Base-by-base conservation (phyloP, 64 coral and sea anemone genomes). In the Astreopora myriophthalma region DNA sequence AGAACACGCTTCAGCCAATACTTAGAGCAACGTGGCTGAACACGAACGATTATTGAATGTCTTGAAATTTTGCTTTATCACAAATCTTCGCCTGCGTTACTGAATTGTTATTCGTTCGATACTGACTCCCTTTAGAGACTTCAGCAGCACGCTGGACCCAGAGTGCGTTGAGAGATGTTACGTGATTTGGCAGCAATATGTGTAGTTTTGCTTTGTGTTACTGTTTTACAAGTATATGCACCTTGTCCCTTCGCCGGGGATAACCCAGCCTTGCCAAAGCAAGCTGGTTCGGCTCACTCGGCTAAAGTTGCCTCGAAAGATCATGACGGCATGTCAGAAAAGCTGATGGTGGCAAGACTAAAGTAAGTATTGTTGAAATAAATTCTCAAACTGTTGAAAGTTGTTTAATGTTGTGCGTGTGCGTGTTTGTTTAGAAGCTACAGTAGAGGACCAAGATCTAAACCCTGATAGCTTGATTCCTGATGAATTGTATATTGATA, bases 1-100 rank as follows among this genome's bases (percentile, higher is more conserved):
- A 83, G 79, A 83, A 37, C 33, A 34, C 79, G 14, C 79, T 23
- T 83, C 79, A 27, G 34, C 79, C 55, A 33, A 83, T 83, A 65
- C 28, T 8, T 24, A 23, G 4, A 37, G 49, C 31, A 5, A 83
- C 79, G 79, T 83, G 79, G 79, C 79, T 63, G 3, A 62, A 83
- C 79, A 25, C 79, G 78, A 83, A 25, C 28, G 22, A 36, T 10
- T 22, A 32, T 36, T 10, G 79, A 25, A 30, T 63, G 1, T 6
- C 19, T 38, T 8, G 37, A 37, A 64, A n/a, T 26, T 64, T 64
- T 26, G 52, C 13, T 17, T 58, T 3, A 17, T 17, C 3, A 13
- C 9, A 70, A 1, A 31, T 5, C 8, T 8, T 28, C 1, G 8
- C 26, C 11, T 16, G 68, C 10, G 22, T 30, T 34, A 14, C 30